These are phyloP conservation scores for Melanaphis sacchari DNA, from an alignment of 1,140 invertebrate species.

Conservation along the genomic window DNA sequence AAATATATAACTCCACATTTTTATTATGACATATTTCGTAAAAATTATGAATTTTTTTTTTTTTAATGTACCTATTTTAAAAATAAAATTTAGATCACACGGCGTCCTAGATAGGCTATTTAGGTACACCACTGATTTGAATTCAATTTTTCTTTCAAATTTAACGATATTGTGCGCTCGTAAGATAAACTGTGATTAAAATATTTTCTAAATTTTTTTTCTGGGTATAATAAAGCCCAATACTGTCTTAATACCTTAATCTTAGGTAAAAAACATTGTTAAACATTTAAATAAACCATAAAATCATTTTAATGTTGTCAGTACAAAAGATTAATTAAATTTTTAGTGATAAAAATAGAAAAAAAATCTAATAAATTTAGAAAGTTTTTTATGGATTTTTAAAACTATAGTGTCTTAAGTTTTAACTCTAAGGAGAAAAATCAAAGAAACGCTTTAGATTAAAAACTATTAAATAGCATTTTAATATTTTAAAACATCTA, in stretches of 20 bases:
- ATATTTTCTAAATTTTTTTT: background rate
- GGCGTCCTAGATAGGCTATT: background rate
- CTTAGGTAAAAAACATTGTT: background rate
- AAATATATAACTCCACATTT: background rate
- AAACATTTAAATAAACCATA: background rate
- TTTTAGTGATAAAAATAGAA: background rate
- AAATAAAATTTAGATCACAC: background rate
- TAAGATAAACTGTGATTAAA: background rate
- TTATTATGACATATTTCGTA: background rate
- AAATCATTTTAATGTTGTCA: background rate
- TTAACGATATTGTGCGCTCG: background rate
- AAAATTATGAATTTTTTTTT: background rate
- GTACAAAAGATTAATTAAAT: background rate
- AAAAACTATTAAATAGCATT: too few species aligned
- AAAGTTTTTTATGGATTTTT: too few species aligned
- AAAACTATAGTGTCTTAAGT: too few species aligned
- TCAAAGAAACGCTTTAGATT: too few species aligned
- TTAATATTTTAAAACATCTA: too few species aligned
- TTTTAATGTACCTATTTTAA: background rate
- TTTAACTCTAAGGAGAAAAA: too few species aligned
- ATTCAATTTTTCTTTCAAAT: background rate
- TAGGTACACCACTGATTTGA: background rate
- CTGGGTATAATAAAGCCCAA: background rate
- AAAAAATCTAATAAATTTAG: background rate
- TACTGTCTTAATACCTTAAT: background rate